Evolutionary conservation across 2,888 invertebrate genomes (phyloP), one percentile per base, ranked within the genome.

Genomic region (Trypoxylon attenuatum): DNA sequence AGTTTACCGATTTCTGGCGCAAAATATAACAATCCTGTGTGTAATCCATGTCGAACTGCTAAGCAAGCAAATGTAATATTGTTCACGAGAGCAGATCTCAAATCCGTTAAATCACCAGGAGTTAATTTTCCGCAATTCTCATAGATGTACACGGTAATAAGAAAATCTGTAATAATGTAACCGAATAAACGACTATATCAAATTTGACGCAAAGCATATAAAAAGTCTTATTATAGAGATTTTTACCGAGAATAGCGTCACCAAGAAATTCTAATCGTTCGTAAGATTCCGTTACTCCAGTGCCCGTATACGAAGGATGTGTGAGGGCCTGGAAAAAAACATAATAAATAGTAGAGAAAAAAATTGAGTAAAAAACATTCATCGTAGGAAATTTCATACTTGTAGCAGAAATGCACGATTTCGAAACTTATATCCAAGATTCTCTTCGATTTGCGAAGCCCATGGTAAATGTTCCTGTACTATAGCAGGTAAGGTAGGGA

Each of bases 41-140:
- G 96, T 65, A 98, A 91, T 10, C 93, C 92, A 87, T 94, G 91
- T 71, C 95, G 92, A 10, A 98, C 96, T 3, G 95, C 91, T 51
- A 97, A 90, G 19, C 95, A 94, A 0, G 96, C 98, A 81, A 99
- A 96, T 0, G 97, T 98, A 61, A 95, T 92, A 82, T 99, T 99
- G 85, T 99, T 99, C 1, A 99, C 99, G 1, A 99, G 89, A 0
- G 99, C 96, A 0, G 98, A 98, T 29, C 99, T 90, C 62, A 99
- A 85, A 88, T 99, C 98, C 0, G 98, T 98, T 57, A 99, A 87
- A n/a, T 95, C 92, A 0, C 98, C 98, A 0, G 97, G 96, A 57
- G 90, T 91, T 81, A 95, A 89, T 19, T 89, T 79, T 0, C 88
- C 88, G 65, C 91, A 91, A 66, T 91, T 91, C 86, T 97, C 96